These are phyloP conservation scores for Epinephelus cyanopodus DNA, from an alignment of 2,113 vertebrate genomes.

Conservation along the genomic window DNA sequence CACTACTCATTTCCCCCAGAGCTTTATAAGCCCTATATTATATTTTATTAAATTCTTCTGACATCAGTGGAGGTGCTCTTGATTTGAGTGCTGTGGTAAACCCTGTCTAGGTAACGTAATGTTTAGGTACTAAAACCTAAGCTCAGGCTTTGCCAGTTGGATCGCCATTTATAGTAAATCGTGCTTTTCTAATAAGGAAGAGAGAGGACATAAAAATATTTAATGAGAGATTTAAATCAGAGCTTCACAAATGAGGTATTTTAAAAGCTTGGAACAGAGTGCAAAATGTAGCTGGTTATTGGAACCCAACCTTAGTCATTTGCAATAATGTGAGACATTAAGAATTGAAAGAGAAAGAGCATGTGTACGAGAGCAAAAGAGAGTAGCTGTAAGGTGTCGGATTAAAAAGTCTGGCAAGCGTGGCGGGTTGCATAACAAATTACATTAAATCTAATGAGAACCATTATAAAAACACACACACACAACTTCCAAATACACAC, in stretches of 20 bases:
- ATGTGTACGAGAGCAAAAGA: not conserved
- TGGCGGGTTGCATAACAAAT: conserved; percentile 24
- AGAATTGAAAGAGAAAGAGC: not conserved
- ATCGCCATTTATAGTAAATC: not conserved
- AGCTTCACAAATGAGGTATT: not conserved
- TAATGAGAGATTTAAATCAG: not conserved
- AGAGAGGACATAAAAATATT: not conserved
- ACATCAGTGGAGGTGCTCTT: not conserved
- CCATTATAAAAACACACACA: not conserved
- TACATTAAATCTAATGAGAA: conserved; percentile 9
- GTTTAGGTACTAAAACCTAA: not conserved
- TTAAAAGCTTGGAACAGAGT: not conserved
- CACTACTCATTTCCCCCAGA: not conserved
- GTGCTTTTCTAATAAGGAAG: not conserved
- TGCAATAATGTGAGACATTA: conserved; percentile 5
- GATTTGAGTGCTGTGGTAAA: not conserved
- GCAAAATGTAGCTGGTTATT: not conserved
- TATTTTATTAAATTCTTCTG: not conserved
- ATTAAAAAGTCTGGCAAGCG: conserved; percentile 7
- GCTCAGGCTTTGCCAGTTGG: not conserved
- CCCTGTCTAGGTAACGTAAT: not conserved
- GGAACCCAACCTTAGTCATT: not conserved
- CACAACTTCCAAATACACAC: not conserved
- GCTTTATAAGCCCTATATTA: not conserved
- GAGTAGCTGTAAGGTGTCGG: not conserved